These are phyloP conservation scores for Anoplolepis gracilipes DNA, from an alignment of 1,140 invertebrate species.

Conservation along the genomic window DNA sequence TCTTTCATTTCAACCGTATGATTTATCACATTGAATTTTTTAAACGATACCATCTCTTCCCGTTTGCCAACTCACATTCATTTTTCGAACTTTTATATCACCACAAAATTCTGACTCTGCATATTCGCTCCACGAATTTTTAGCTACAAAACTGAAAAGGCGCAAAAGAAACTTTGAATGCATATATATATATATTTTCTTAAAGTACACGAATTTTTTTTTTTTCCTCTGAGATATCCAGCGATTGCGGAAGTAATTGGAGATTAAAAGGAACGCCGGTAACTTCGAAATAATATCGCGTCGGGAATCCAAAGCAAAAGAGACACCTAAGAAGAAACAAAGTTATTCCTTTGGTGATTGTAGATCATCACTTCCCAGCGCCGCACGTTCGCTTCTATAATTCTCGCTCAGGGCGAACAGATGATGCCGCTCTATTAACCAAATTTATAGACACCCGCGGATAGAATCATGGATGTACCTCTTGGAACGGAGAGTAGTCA, in stretches of 20 bases:
- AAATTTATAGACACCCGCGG: slow-evolving; percentile 67
- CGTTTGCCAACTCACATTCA: neutral
- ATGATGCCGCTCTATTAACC: slow-evolving; percentile 60
- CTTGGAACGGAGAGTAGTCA: neutral
- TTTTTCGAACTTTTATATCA: neutral
- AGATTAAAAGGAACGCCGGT: neutral
- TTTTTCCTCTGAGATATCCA: neutral
- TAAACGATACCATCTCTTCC: neutral
- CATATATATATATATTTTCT: neutral
- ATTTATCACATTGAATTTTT: slow-evolving; percentile 33
- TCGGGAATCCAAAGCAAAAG: neutral
- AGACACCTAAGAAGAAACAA: neutral
- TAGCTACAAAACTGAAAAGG: neutral
- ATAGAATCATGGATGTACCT: slow-evolving; percentile 42
- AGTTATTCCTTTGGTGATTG: neutral
- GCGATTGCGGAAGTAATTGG: neutral
- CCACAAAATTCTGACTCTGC: neutral
- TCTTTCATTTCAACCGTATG: slow-evolving; percentile 33
- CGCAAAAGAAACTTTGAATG: neutral
- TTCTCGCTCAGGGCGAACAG: slow-evolving; percentile 18
- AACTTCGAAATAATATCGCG: slow-evolving; percentile 13
- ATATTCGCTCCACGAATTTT: neutral
- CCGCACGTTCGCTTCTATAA: slow-evolving; percentile 22
- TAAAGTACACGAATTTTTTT: neutral
- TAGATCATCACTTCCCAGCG: slow-evolving; percentile 16